Evolutionary conservation across 2,797 vertebrate species (phyloP).

Genomic region (Anomalospiza imberbis): DNA sequence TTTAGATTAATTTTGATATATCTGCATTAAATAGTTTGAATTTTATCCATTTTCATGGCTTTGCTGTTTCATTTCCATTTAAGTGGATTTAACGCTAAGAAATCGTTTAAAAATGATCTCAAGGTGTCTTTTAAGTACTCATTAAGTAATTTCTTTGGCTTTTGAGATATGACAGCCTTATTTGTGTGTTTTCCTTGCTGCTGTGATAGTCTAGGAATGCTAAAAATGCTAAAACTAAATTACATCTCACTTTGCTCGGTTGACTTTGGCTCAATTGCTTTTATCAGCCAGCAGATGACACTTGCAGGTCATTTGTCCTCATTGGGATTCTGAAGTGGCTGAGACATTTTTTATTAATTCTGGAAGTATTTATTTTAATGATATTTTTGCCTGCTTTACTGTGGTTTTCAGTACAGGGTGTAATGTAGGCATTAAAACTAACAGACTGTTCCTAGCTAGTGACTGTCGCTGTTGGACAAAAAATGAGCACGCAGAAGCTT

Average conservation of each 20-base stretch:
- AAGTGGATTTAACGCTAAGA: neutral
- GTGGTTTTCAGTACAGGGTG: neutral
- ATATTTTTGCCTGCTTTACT: neutral
- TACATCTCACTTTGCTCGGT: neutral
- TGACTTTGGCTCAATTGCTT: neutral
- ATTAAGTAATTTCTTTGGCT: neutral
- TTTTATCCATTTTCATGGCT: neutral
- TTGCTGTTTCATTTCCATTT: neutral
- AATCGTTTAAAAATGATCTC: neutral
- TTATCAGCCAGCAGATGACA: neutral
- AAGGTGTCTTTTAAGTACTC: neutral
- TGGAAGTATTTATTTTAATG: neutral
- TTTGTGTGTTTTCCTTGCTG: neutral
- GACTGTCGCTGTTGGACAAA: neutral
- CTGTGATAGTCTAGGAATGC: neutral
- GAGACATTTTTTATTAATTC: constrained; percentile 3
- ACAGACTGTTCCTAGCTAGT: neutral
- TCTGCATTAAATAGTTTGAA: neutral
- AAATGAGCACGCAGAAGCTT: no score
- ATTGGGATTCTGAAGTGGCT: constrained; percentile 11
- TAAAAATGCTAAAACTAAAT: neutral
- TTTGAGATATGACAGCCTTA: neutral
- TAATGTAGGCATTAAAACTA: neutral
- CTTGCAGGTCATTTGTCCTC: neutral
- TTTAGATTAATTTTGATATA: neutral